Percentiles rank a stretch among this genome's conserved stretches.
phyloP scores from a whole-genome alignment of 2,113 vertebrate species.

The Notarius lentiginosus region DNA sequence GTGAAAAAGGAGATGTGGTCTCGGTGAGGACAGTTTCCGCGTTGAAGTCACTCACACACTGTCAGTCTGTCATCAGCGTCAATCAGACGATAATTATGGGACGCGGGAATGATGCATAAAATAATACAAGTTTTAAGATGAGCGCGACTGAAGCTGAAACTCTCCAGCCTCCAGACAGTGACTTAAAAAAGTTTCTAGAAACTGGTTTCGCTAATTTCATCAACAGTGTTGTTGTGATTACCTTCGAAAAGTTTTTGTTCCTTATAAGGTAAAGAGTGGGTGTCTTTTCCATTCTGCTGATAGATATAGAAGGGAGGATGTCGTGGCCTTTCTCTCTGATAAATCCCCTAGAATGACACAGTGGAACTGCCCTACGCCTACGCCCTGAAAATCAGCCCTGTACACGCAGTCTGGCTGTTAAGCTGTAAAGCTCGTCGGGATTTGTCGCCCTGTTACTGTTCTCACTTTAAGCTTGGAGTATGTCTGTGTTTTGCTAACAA shows the following conservation, averaged over 20 bases:
- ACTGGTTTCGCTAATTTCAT: not conserved
- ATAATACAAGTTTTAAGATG: not conserved
- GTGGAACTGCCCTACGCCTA: constrained; percentile 41
- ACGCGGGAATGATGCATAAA: not conserved
- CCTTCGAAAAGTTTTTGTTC: not conserved
- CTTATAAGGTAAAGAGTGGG: constrained; percentile 32
- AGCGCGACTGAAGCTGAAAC: not conserved
- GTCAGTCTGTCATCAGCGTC: constrained; percentile 26
- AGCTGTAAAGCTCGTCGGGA: constrained; percentile 39
- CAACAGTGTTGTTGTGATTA: not conserved
- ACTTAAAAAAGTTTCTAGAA: constrained; percentile 3
- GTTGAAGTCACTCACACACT: constrained; percentile 10
- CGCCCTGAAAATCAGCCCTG: constrained; percentile 36
- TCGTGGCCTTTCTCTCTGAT: constrained; percentile 27
- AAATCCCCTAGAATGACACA: constrained; percentile 49
- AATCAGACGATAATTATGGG: not conserved
- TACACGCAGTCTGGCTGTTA: constrained; percentile 35
- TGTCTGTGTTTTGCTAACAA: constrained; percentile 48
- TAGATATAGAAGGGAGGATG: constrained; percentile 14
- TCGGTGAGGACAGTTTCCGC: constrained; percentile 9
- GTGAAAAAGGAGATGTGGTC: constrained; percentile 44
- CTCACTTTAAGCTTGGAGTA: constrained; percentile 31
- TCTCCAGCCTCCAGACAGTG: not conserved
- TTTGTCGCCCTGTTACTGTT: constrained; percentile 39
- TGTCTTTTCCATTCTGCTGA: constrained; percentile 14